phyloP scores from a whole-genome alignment of 1,140 invertebrate species.

The Drosophila kikkawai region DNA sequence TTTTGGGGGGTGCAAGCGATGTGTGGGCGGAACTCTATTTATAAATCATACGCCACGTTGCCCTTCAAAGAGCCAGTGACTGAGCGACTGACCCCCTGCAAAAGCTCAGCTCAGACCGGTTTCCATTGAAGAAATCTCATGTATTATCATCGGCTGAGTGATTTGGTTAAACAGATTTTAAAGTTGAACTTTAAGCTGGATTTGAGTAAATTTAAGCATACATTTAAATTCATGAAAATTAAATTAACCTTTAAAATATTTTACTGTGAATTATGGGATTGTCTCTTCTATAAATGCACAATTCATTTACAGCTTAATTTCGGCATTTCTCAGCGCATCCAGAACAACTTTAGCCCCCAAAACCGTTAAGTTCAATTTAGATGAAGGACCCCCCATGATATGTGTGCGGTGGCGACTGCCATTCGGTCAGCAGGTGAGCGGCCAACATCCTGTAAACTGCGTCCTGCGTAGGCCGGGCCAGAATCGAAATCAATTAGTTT shows the following conservation, averaged over 20 bases:
- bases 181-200: background rate
- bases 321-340: background rate
- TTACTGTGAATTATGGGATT: background rate
- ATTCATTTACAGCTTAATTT: background rate
- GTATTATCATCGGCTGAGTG: slow-evolving; percentile 25
- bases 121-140: slow-evolving; percentile 12
- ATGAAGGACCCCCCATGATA: slow-evolving; percentile 4
- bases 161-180: background rate
- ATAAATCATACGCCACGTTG: slow-evolving; percentile 59
- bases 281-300: background rate
- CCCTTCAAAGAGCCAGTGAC: slow-evolving; percentile 34
- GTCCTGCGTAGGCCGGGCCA: slow-evolving; percentile 11
- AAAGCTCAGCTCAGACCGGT: slow-evolving; percentile 6
- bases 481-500: slow-evolving; percentile 47
- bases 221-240: background rate
- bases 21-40: slow-evolving; percentile 37
- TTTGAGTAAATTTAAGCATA: background rate
- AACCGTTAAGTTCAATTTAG: slow-evolving; percentile 28
- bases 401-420: slow-evolving; percentile 27
- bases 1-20: background rate
- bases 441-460: background rate
- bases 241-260: background rate
- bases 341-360: background rate
- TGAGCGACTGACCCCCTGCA: slow-evolving; percentile 10
- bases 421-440: slow-evolving; percentile 5